Evolutionary conservation across 2,797 vertebrate species (phyloP), one percentile per base, ranked within the genome.

Genomic region (Rhabdomys pumilio): DNA sequence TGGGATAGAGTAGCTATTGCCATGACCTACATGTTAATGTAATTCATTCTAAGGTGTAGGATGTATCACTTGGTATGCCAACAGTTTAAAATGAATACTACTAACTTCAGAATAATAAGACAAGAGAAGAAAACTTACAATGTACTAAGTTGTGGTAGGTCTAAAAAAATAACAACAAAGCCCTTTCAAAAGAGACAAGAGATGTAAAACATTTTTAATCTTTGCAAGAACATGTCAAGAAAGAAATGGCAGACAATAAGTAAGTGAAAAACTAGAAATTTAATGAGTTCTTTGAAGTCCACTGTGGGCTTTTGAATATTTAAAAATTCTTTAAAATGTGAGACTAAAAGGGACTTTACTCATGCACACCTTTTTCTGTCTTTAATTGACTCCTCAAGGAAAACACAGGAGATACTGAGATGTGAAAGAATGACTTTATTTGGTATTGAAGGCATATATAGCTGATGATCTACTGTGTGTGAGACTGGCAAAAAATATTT

Each of bases 241-340:
- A 93, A 83, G 2, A 44, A 0, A 15, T 44, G 11, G 3, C 17
- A 34, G 53, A 94, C 6, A 47, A 44, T 84, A 90, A 41, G 22
- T 44, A 65, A 3, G 26, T 24, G 59, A 91, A 87, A 34, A 94
- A 91, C 90, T 44, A 34, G 81, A 85, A 91, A 41, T 26, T 75
- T 89, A 89, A 69, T 41, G n/a, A 59, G 67, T 93, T 84, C 22
- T 79, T 94, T 79, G 85, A 91, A 15, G 29, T 73, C 15, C 75
- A 10, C 22, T 83, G 17, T 82, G 57, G 26, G 19, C 2, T 86
- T 50, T 2, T 89, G 22, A 72, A 83, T 81, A 57, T 75, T 92
- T 92, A 95, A 79, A 89, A 87, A 83, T 61, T 29, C 55, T 80
- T 26, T 41, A 61, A 75, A 63, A 12, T 2, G 1, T 3, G 47